Evolutionary conservation across 2,888 invertebrate species (phyloP).

Genomic region (Pachymerium ferrugineum): DNA sequence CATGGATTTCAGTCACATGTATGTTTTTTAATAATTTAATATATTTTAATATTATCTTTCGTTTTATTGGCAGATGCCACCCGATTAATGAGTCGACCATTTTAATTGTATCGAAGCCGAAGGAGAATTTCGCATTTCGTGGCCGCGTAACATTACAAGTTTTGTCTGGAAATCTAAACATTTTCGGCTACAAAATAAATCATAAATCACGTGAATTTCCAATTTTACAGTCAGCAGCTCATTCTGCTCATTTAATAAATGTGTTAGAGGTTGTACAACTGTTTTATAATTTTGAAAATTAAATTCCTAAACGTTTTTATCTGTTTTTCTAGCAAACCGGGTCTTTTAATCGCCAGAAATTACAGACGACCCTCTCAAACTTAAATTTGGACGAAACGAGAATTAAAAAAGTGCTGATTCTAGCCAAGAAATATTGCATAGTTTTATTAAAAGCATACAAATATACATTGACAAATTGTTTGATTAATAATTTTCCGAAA

Average conservation of each 20-base stretch:
- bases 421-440: not conserved
- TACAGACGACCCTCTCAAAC: not conserved
- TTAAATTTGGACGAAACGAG: not conserved
- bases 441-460: not conserved
- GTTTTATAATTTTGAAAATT: no score
- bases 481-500: not conserved
- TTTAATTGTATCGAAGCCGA: not conserved
- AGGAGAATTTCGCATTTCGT: not conserved
- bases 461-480: not conserved
- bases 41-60: no score
- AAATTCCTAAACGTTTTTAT: no score
- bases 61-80: not conserved
- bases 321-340: no score
- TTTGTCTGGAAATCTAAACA: not conserved
- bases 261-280: not conserved
- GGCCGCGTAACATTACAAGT: not conserved
- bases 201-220: not conserved
- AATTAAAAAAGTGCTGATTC: not conserved
- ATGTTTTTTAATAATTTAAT: no score
- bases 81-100: not conserved
- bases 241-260: not conserved
- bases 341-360: no score
- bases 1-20: no score
- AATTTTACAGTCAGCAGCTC: not conserved
- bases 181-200: not conserved